phyloP scores from a whole-genome alignment of 2,797 vertebrate species.

The Gallinago nigripennis region DNA sequence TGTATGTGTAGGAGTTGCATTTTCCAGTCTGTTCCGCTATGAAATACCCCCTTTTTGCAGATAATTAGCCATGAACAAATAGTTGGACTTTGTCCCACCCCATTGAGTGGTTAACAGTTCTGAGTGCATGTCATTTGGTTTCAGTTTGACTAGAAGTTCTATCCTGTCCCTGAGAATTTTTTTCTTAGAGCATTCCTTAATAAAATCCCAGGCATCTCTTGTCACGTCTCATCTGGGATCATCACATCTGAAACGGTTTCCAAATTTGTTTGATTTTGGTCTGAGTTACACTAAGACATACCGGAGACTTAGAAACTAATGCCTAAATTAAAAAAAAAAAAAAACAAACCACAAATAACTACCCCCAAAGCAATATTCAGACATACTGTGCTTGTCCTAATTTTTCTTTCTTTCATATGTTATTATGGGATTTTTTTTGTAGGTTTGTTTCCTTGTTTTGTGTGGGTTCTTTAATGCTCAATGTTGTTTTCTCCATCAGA shows the following conservation, averaged over 20 bases:
- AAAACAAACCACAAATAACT: neutral
- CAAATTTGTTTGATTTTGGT: neutral
- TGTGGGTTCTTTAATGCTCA: neutral
- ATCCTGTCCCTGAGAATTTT: neutral
- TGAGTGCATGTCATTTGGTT: neutral
- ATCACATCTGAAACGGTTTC: neutral
- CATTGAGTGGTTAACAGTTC: neutral
- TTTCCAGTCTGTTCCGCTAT: neutral
- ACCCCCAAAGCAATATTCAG: neutral
- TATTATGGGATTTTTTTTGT: neutral
- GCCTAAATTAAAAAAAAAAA: neutral
- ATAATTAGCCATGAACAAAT: neutral
- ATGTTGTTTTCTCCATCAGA: neutral
- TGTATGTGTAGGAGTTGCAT: neutral
- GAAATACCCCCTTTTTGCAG: neutral
- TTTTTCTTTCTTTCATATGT: neutral
- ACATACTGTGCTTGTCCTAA: fast-evolving
- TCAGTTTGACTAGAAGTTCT: neutral
- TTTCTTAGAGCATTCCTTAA: neutral
- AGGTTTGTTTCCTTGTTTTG: neutral
- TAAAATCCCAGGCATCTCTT: neutral
- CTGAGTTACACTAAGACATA: neutral
- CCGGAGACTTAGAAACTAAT: neutral
- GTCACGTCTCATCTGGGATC: neutral
- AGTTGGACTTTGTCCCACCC: neutral